Conservation (phyloP, 2,797 vertebrate species). For the Gallirallus australis region DNA sequence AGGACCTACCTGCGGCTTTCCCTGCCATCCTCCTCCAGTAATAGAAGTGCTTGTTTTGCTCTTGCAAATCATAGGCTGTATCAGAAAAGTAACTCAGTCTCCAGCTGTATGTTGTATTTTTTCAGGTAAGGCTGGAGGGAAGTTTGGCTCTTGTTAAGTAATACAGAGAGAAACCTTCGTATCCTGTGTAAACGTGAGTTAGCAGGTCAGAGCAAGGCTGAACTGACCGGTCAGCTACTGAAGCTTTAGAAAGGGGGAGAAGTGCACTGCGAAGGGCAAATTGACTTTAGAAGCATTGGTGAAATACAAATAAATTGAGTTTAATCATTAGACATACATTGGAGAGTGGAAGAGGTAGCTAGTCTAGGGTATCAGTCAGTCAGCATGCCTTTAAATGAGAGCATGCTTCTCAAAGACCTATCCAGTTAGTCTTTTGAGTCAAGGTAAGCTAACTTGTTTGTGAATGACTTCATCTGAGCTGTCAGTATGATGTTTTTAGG, state of each 20-base stretch:
- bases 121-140: background rate
- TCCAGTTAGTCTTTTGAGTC: background rate
- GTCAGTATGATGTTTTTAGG: background rate
- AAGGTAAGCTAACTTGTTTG: background rate
- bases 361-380: background rate
- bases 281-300: background rate
- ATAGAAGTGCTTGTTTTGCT: background rate
- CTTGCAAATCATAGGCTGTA: background rate
- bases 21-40: background rate
- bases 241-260: background rate
- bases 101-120: background rate
- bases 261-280: background rate
- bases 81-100: background rate
- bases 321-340: background rate
- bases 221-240: background rate
- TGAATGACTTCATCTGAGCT: background rate
- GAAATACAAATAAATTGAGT: conserved; percentile 19
- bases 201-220: background rate
- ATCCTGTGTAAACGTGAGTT: background rate
- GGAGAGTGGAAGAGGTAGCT: background rate
- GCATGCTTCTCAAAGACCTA: background rate
- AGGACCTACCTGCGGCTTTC: background rate
- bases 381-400: background rate
- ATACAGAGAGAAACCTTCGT: background rate
- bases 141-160: background rate